phyloP scores from a whole-genome alignment of 2,797 vertebrate genomes.

The Glossophaga mutica region DNA sequence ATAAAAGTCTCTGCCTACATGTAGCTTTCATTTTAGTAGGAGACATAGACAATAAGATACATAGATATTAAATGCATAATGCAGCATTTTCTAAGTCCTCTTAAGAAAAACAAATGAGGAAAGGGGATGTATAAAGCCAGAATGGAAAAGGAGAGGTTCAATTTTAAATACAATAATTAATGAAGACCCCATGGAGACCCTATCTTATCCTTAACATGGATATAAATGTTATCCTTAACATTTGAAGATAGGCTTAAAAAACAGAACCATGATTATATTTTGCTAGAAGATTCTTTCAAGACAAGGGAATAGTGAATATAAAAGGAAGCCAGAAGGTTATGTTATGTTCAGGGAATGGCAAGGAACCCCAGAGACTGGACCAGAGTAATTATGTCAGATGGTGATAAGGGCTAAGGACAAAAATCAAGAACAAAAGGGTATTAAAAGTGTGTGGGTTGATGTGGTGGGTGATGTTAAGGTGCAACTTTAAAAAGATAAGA shows the following conservation, averaged over 20 bases:
- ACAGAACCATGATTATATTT: neutral
- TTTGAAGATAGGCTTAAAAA: conserved; percentile 9
- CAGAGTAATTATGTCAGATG: neutral
- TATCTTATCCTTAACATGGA: too few relatives aligned
- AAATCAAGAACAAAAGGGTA: neutral
- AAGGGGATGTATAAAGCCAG: neutral
- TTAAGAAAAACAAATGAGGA: neutral
- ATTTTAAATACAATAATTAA: conserved; percentile 18
- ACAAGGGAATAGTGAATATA: neutral
- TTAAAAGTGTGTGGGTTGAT: neutral
- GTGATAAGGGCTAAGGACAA: neutral
- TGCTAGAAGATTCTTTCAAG: neutral
- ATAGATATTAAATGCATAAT: neutral
- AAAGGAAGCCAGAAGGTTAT: neutral
- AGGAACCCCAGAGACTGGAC: neutral
- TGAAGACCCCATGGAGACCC: neutral
- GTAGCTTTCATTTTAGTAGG: neutral
- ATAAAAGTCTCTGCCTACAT: neutral
- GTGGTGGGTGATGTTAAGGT: neutral
- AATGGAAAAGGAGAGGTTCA: neutral
- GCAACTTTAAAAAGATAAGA: neutral
- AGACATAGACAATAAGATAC: neutral
- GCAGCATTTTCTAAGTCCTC: neutral
- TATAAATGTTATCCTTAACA: too few relatives aligned
- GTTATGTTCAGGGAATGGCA: neutral